Evolutionary conservation across 92 coral and sea anemone genomes (phyloP).

Genomic region (Desmophyllum pertusum): DNA sequence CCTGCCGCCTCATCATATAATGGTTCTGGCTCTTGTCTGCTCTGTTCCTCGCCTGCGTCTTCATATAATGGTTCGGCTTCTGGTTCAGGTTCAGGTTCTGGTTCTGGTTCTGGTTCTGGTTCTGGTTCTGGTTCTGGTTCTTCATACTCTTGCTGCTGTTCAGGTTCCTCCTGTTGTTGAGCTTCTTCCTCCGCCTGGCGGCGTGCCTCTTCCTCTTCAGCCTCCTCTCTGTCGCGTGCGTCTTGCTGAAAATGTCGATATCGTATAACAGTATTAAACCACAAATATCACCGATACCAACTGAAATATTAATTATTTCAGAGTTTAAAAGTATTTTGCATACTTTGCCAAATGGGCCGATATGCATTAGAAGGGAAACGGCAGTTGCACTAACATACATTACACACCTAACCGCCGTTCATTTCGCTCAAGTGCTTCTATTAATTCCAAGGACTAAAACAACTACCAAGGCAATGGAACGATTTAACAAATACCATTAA

Average conservation of each 20-base stretch:
- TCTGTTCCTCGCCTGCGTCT: constrained; percentile 28
- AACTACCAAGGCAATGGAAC: too few species aligned
- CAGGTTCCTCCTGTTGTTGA: constrained; percentile 47
- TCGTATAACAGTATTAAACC: not conserved
- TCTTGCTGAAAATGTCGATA: constrained; percentile 41
- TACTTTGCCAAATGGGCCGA: too few species aligned
- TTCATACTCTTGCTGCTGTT: constrained; percentile 28
- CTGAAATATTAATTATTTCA: too few species aligned
- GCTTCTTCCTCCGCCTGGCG: constrained; percentile 70
- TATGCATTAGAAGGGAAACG: not conserved
- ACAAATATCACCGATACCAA: too few species aligned
- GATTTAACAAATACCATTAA: too few species aligned
- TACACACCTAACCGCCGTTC: too few species aligned
- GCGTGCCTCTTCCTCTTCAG: constrained; percentile 51
- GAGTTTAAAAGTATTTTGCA: not conserved
- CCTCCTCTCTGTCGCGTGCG: constrained; percentile 58
- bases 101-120: constrained; percentile 14
- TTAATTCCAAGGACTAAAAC: too few species aligned
- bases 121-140: constrained; percentile 36
- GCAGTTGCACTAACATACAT: too few species aligned
- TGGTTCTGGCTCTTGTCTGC: constrained; percentile 50
- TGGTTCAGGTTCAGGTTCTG: too few species aligned
- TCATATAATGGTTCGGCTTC: too few species aligned
- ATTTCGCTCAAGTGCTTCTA: too few species aligned
- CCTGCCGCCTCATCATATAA: constrained; percentile 54